phyloP scores from a whole-genome alignment of 2,113 vertebrate genomes.

The Pithys albifrons region DNA sequence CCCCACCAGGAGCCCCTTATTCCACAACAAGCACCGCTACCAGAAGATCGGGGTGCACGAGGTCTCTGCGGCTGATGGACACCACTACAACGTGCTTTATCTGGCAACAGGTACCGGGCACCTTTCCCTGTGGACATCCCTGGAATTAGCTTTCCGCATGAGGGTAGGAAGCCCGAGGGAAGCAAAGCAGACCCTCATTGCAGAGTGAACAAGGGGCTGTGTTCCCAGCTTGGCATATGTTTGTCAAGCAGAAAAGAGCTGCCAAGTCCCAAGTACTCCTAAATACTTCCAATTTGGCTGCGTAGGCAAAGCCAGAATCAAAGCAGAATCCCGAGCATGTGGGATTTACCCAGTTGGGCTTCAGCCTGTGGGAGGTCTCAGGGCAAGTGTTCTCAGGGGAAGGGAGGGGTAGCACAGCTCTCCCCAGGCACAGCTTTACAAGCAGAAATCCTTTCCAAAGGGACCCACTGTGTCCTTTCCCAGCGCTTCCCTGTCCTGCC shows the following conservation, averaged over 20 bases:
- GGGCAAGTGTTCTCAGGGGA: neutral
- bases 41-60: constrained; percentile 69
- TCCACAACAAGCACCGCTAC: constrained; percentile 77
- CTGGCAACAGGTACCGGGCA: constrained; percentile 72
- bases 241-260: neutral
- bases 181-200: neutral
- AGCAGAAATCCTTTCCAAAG: neutral
- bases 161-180: neutral
- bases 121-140: neutral
- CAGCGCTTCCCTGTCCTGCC: neutral
- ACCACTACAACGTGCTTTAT: constrained; percentile 67
- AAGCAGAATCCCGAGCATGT: neutral
- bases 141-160: neutral
- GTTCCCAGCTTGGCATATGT: neutral
- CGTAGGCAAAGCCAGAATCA: neutral
- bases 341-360: neutral
- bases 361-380: neutral
- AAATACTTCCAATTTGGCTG: neutral
- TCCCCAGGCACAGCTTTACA: neutral
- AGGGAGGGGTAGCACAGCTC: neutral
- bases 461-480: rapidly evolving
- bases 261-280: neutral
- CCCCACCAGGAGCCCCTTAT: constrained; percentile 57
- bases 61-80: neutral
- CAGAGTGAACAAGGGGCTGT: neutral